Base-by-base conservation (phyloP, 1,140 invertebrate species). In the Calliopsis andreniformis region DNA sequence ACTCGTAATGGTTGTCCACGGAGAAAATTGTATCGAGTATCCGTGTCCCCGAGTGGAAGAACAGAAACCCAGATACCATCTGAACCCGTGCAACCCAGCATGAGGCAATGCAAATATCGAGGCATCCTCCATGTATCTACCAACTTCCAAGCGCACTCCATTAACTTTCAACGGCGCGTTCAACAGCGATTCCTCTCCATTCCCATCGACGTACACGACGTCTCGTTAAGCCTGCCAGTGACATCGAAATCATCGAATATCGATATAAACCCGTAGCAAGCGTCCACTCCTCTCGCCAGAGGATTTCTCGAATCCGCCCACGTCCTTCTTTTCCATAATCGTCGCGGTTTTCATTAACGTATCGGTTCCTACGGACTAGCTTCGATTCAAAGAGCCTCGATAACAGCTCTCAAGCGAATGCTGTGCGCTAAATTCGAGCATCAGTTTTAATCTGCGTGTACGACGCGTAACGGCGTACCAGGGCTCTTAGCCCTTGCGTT, bases 291-390 rank as follows among this genome's bases (percentile, higher is more conserved):
- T 2, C 43, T 1, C 14, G 43, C 3, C 32, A 1, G 10, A 39
- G 32, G 61, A 4, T 8, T 16, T n/a, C 4, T 35, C 35, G 47
- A 30, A 42, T 53, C 14, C 70, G 49, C 77, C 64, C 39, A 73
- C 72, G 62, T 35, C n/a, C 7, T 14, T 14, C 51, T 30, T 61
- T 64, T 35, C 25, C 75, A 55, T 67, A 70, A 80, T 78, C 70
- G 53, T 43, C 68, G 49, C 5, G 32, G 20, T 51, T 20, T 23
- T 83, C 58, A 75, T 79, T 81, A 83, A 81, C 82, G 75, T 81
- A 82, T 78, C 75, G 67, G 62, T 30, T 55, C 51, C 43, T 35
- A 43, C 23, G 32, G n/a, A 23, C 49, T 49, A 63, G 72, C 62
- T 63, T 56, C 53, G 62, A 58, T 59, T 35, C 16, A 30, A 4